Evolutionary conservation across 2,888 invertebrate species (phyloP).

Genomic region (Galerucella nymphaeae): DNA sequence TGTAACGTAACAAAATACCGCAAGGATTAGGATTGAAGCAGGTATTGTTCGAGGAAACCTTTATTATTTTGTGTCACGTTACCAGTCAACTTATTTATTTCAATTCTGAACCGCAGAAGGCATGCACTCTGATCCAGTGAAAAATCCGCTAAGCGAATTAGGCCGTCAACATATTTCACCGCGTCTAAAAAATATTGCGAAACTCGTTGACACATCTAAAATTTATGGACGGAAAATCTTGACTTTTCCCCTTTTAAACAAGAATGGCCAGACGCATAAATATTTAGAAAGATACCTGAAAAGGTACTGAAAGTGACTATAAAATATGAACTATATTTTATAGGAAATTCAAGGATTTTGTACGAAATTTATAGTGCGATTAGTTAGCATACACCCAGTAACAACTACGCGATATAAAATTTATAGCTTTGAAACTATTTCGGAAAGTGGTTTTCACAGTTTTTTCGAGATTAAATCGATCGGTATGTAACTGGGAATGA

Average conservation of each 20-base stretch:
- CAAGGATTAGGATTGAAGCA: neutral
- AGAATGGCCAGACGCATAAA: conserved; percentile 21
- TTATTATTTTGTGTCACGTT: neutral
- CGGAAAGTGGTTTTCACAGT: too few species aligned
- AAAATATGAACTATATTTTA: neutral
- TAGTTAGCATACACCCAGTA: neutral
- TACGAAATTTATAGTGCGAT: neutral
- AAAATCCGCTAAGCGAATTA: conserved; percentile 35
- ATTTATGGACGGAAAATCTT: conserved; percentile 32
- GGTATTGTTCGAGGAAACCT: neutral
- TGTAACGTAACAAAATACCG: neutral
- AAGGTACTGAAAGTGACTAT: conserved; percentile 11
- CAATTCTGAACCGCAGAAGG: neutral
- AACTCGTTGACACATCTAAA: conserved; percentile 26
- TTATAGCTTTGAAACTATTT: neutral
- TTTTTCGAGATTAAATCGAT: too few species aligned
- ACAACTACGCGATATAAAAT: neutral
- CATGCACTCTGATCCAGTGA: conserved; percentile 1
- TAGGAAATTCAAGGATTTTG: neutral
- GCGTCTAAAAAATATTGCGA: conserved; percentile 29
- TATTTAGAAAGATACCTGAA: conserved; percentile 20
- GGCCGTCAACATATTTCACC: conserved; percentile 35
- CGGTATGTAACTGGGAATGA: too few species aligned
- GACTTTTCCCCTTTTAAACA: conserved; percentile 28
- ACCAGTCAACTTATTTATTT: conserved; percentile 3